phyloP scores from a whole-genome alignment of 1,140 invertebrate species.

The Monochamus saltuarius region DNA sequence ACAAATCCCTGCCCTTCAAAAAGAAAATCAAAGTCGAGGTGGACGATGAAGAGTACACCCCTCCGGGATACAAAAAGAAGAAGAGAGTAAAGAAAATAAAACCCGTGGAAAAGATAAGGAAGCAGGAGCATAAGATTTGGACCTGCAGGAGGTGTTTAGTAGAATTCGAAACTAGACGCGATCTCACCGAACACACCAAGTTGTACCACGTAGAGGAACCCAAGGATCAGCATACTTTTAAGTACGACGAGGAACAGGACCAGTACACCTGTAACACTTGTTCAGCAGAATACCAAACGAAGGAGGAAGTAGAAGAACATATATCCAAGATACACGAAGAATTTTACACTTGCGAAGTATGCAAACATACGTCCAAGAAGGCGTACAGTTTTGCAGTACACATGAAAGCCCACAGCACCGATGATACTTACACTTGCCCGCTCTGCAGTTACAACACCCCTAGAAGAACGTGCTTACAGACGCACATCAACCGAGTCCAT shows the following conservation, averaged over 20 bases:
- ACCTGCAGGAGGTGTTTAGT: constrained; percentile 35
- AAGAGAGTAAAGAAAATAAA: constrained; percentile 14
- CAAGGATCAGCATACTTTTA: constrained; percentile 27
- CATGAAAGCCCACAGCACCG: constrained; percentile 29
- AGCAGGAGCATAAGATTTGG: constrained; percentile 32
- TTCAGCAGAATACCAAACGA: constrained; percentile 28
- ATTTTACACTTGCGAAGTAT: constrained; percentile 35
- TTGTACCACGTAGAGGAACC: constrained; percentile 19
- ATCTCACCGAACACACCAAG: constrained; percentile 33
- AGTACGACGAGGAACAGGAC: constrained; percentile 34
- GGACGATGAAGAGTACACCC: constrained; percentile 25
- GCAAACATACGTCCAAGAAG: constrained; percentile 32
- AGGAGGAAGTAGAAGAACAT: constrained; percentile 38
- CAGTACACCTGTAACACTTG: constrained; percentile 39
- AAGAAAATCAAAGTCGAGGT: constrained; percentile 19
- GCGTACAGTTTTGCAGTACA: constrained; percentile 40
- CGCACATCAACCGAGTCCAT: constrained; percentile 42
- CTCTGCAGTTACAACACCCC: constrained; percentile 38
- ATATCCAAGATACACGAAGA: constrained; percentile 46
- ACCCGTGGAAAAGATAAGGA: constrained; percentile 15
- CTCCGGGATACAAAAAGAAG: constrained; percentile 19
- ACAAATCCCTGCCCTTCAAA: constrained; percentile 4
- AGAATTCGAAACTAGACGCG: constrained; percentile 34
- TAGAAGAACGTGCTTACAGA: constrained; percentile 33
- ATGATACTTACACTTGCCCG: constrained; percentile 34